Conservation (phyloP, 2,113 vertebrate genomes). For the Paramormyrops kingsleyae region DNA sequence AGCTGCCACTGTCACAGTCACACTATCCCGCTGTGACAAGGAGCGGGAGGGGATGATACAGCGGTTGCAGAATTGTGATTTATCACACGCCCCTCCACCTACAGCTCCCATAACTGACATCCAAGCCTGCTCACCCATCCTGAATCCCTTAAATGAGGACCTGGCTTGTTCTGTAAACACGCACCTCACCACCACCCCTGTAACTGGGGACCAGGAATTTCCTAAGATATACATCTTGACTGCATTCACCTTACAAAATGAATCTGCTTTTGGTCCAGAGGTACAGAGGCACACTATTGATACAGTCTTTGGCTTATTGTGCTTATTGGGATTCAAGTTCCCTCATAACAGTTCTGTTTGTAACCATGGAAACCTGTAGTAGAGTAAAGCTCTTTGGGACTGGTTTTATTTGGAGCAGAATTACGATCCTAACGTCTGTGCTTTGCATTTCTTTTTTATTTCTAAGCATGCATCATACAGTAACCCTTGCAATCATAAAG, state of each 20-base stretch:
- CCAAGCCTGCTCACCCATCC: background rate
- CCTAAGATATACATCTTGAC: background rate
- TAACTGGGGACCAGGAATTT: background rate
- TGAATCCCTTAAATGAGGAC: background rate
- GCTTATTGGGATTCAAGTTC: constrained; percentile 1
- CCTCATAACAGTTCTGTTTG: background rate
- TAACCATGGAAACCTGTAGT: constrained; percentile 18
- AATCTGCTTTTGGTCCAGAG: constrained; percentile 2
- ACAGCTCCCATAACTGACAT: background rate
- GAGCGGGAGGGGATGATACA: background rate
- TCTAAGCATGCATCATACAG: background rate
- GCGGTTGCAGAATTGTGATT: background rate
- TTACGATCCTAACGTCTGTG: background rate
- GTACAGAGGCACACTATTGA: background rate
- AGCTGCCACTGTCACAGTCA: background rate
- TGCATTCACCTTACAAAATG: background rate
- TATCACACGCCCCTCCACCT: background rate
- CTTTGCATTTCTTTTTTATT: background rate
- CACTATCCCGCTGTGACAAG: background rate
- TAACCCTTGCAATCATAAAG: background rate
- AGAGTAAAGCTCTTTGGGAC: background rate
- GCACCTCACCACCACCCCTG: background rate
- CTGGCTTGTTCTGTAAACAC: background rate
- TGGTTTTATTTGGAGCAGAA: background rate
- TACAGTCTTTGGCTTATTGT: background rate